A percentile compares a stretch with the other conserved stretches of the same genome.
These are phyloP conservation scores for Aleiodes leptofemur DNA, from an alignment of 2,888 invertebrate species.

Conservation along the genomic window DNA sequence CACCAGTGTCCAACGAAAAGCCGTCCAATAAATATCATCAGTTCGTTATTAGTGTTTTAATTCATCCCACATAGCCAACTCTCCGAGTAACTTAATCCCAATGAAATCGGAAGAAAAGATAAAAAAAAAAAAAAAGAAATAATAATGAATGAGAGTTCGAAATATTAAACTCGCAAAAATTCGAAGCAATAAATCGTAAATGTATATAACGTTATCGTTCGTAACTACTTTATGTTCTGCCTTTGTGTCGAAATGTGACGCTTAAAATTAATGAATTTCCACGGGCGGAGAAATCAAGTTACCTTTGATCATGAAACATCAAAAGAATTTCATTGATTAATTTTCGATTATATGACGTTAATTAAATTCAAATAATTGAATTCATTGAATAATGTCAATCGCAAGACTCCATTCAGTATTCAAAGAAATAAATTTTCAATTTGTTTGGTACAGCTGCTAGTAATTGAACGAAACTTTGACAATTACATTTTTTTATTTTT, in stretches of 20 bases:
- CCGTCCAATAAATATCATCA: constrained; percentile 71
- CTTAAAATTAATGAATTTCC: constrained; percentile 4
- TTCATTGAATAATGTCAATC: too few relatives aligned
- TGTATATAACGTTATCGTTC: constrained; percentile 69
- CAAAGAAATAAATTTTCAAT: too few relatives aligned
- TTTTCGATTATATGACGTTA: too few relatives aligned
- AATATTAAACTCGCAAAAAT: constrained; percentile 55
- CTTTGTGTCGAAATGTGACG: neutral
- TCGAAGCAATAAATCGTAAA: constrained; percentile 69
- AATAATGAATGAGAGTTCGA: neutral
- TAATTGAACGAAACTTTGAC: too few relatives aligned
- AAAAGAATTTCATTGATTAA: too few relatives aligned
- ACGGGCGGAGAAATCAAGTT: neutral
- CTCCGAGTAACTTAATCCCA: constrained; percentile 69
- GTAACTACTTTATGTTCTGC: constrained; percentile 57
- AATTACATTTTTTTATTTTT: too few relatives aligned
- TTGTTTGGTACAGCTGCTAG: too few relatives aligned
- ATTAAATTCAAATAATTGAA: too few relatives aligned
- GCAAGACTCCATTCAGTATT: too few relatives aligned
- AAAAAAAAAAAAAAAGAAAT: constrained; percentile 24
- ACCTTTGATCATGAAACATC: too few relatives aligned
- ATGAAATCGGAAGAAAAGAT: constrained; percentile 65
- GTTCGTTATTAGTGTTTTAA: constrained; percentile 74
- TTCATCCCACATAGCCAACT: constrained; percentile 59
- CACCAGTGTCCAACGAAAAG: constrained; percentile 57